phyloP scores from a whole-genome alignment of 2,113 vertebrate genomes.

The Bos javanicus region DNA sequence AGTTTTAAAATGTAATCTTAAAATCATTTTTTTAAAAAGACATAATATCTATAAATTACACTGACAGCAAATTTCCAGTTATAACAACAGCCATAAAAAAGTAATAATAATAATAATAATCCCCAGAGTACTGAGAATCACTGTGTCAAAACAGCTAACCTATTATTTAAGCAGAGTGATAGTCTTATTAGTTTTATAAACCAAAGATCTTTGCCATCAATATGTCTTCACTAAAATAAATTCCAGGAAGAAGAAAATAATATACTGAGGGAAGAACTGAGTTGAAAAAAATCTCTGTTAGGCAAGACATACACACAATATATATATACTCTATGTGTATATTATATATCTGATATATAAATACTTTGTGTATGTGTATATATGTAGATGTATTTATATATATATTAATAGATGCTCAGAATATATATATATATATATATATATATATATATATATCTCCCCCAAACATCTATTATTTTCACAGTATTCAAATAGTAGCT shows the following conservation, averaged over 20 bases:
- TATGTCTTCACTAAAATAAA: not conserved
- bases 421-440: not conserved
- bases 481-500: not conserved
- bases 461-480: not conserved
- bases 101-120: not conserved
- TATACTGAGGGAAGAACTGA: not conserved
- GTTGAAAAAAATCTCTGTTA: not conserved
- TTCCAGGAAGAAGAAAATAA: not conserved
- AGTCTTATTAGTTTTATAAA: not conserved
- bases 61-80: not conserved
- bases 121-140: not conserved
- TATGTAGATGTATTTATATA: not conserved
- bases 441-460: not conserved
- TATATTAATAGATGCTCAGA: not conserved
- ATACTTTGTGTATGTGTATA: not conserved
- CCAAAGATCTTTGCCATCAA: not conserved
- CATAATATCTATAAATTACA: not conserved
- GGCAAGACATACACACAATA: not conserved
- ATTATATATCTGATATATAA: not conserved
- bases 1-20: not conserved
- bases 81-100: not conserved
- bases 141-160: not conserved
- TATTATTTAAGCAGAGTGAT: not conserved
- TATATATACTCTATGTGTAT: not conserved
- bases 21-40: not conserved